These are phyloP conservation scores for Nannoperca australis DNA, from an alignment of 2,797 vertebrate genomes.

Conservation along the genomic window DNA sequence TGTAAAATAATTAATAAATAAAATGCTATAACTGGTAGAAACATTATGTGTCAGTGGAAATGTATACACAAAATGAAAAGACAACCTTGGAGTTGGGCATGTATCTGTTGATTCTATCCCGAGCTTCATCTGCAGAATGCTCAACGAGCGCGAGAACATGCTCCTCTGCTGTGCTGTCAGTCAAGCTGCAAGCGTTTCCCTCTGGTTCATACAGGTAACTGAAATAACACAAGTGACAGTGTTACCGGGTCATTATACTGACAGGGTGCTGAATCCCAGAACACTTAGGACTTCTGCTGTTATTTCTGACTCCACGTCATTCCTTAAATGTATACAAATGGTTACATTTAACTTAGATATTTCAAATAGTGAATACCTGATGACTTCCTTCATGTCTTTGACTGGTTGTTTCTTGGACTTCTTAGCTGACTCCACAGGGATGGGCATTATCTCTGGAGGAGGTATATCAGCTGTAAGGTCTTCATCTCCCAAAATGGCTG, in stretches of 20 bases:
- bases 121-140: slow-evolving; percentile 97
- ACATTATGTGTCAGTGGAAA: not conserved
- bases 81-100: slow-evolving; percentile 94
- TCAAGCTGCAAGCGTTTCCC: slow-evolving; percentile 96
- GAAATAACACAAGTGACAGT: slow-evolving; percentile 23
- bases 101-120: slow-evolving; percentile 93
- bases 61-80: not conserved
- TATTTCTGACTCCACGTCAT: not conserved
- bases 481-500: slow-evolving; percentile 95
- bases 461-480: slow-evolving; percentile 91
- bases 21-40: not conserved
- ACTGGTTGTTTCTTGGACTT: slow-evolving; percentile 95
- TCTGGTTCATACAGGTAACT: slow-evolving; percentile 97
- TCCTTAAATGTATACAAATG: not conserved
- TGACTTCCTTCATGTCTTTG: slow-evolving; percentile 95
- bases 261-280: not conserved
- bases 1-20: not conserved
- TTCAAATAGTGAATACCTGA: slow-evolving; percentile 85
- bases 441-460: slow-evolving; percentile 90
- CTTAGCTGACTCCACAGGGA: slow-evolving; percentile 92
- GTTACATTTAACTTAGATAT: not conserved
- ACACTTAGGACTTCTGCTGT: not conserved
- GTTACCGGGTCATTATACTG: not conserved
- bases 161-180: slow-evolving; percentile 98
- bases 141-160: slow-evolving; percentile 97